A percentile compares a stretch with the other conserved stretches of the same genome.
phyloP scores from a whole-genome alignment of 2,797 vertebrate genomes.

The Lepilemur septentrionalis region DNA sequence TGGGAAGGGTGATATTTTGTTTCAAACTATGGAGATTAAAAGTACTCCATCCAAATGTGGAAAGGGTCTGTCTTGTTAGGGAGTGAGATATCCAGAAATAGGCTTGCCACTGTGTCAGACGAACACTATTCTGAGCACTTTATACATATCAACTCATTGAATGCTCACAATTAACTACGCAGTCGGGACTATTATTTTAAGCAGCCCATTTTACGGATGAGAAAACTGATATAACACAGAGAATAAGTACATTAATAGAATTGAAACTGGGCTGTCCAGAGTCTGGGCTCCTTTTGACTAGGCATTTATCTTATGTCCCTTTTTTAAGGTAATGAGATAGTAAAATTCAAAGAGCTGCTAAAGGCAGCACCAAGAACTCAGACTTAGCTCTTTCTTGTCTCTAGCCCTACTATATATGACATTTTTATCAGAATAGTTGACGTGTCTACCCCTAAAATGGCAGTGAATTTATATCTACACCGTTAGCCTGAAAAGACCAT shows the following conservation, averaged over 20 bases:
- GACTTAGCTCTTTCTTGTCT: neutral
- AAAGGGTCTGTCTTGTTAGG: neutral
- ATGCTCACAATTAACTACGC: neutral
- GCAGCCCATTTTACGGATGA: neutral
- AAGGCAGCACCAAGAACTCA: neutral
- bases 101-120: neutral
- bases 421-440: neutral
- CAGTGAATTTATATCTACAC: neutral
- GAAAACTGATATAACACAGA: neutral
- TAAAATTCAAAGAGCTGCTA: neutral
- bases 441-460: neutral
- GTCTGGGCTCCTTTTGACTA: neutral
- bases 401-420: neutral
- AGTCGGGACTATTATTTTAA: neutral
- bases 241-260: neutral
- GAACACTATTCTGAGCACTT: neutral
- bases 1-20: neutral
- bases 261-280: neutral
- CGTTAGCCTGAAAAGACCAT: neutral
- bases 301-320: neutral
- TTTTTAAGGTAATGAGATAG: neutral
- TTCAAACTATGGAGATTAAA: neutral
- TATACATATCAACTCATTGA: neutral
- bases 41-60: neutral
- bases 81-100: neutral